phyloP scores from a whole-genome alignment of 2,113 vertebrate species.

The Cariama cristata region DNA sequence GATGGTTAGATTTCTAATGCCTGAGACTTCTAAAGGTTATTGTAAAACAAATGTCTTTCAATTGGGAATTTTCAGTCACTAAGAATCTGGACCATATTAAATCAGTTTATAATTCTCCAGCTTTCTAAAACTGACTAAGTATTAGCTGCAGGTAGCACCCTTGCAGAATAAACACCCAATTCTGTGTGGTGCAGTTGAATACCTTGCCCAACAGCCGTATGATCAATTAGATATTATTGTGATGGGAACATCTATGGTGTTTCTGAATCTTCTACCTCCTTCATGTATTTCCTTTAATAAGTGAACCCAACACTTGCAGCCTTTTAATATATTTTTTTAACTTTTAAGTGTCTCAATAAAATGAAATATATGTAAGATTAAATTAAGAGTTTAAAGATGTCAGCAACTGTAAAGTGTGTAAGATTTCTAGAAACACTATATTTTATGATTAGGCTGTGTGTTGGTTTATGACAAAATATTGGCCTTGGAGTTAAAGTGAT shows the following conservation, averaged over 20 bases:
- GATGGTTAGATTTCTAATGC: not conserved
- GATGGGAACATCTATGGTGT: slow-evolving; percentile 1
- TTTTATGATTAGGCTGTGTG: slow-evolving; percentile 61
- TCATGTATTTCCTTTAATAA: slow-evolving; percentile 47
- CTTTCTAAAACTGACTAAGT: not conserved
- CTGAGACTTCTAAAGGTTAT: not conserved
- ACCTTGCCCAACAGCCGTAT: not conserved
- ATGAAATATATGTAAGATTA: slow-evolving; percentile 47
- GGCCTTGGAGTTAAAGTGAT: not conserved
- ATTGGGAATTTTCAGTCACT: not conserved
- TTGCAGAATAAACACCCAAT: not conserved
- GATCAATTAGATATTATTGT: slow-evolving; percentile 9
- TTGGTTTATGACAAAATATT: slow-evolving; percentile 28
- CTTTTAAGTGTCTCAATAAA: slow-evolving; percentile 10
- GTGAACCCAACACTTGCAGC: slow-evolving; percentile 4
- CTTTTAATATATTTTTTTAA: slow-evolving; percentile 67
- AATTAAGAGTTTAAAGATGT: slow-evolving; percentile 53
- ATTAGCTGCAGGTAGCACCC: not conserved
- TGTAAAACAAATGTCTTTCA: not conserved
- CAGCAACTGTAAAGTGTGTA: slow-evolving; percentile 58
- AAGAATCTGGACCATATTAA: not conserved
- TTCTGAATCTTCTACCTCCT: slow-evolving; percentile 73
- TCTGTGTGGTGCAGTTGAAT: not conserved
- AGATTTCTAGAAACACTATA: slow-evolving; percentile 59
- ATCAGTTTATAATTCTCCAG: not conserved